Evolutionary conservation across 2,113 vertebrate species (phyloP), one percentile per base, ranked within the genome.

Genomic region (Oryzias javanicus): DNA sequence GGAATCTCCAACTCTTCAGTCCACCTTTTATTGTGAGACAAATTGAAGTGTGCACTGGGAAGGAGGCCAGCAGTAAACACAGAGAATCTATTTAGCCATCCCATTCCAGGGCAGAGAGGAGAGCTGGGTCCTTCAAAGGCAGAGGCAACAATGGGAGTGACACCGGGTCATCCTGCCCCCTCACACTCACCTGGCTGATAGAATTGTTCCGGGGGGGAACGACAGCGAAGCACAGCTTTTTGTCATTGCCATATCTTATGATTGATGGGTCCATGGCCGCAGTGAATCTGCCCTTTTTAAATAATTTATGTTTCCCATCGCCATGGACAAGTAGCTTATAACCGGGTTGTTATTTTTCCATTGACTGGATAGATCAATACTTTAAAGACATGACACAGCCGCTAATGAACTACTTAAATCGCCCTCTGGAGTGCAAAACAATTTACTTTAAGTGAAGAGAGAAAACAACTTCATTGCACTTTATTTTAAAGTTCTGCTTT

Each of bases 231-330:
- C 92, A 92, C 90, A 79, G 83, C 83, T 87, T 97, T 96, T 97
- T 97, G 95, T 96, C 94, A 94, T 92, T 91, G 93, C 93, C 94
- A 95, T 95, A 95, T 95, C 91, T 91, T 91, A 93, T 99, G 96
- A 98, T 98, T 98, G 96, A 99, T 98, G 94, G 96, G 94, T 98
- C 92, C 91, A 91, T 96, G 95, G 95, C 94, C 92, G 93, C 94
- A 95, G 93, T 91, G 94, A 94, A 94, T 93, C 93, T 98, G 96
- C 94, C 97, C 97, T 99, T 99, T 98, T 98, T 99, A 96, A 99
- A 99, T 99, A 99, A 99, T 99, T 95, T 95, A 99, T 98, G 93
- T 95, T 92, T 94, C 94, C 88, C 94, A 95, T 95, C 90, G 94
- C 96, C 93, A 91, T 92, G 94, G 95, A 91, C 87, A 92, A 95